These are phyloP conservation scores for Aphis gossypii DNA, from an alignment of 1,140 invertebrate genomes.

Conservation along the genomic window DNA sequence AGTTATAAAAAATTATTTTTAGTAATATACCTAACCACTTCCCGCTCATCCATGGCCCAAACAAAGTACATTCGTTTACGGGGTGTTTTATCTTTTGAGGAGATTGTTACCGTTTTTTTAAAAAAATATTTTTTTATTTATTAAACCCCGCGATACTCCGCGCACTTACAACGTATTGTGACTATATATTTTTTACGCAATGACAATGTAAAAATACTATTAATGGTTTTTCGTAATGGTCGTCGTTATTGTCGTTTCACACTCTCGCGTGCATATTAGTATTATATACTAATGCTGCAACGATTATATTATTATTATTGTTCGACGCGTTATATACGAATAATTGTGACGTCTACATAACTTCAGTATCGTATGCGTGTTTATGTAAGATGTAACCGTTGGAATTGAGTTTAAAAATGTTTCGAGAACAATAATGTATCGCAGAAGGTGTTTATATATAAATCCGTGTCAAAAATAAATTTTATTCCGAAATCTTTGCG, in stretches of 20 bases:
- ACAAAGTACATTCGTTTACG: background rate
- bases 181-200: background rate
- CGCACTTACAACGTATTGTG: background rate
- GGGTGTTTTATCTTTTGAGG: background rate
- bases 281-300: background rate
- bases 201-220: background rate
- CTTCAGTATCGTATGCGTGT: background rate
- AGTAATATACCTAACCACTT: background rate
- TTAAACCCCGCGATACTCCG: background rate
- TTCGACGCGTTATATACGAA: background rate
- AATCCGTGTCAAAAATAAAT: background rate
- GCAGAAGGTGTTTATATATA: background rate
- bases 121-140: background rate
- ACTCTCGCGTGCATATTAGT: background rate
- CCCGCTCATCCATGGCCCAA: background rate
- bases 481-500: background rate
- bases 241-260: background rate
- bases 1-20: background rate
- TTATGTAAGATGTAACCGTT: background rate
- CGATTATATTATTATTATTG: slow-evolving; percentile 6
- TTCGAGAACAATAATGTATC: background rate
- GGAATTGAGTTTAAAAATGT: background rate
- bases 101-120: background rate
- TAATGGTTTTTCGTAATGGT: background rate
- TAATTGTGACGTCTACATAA: background rate